A percentile compares a stretch with the other conserved stretches of the same genome.
phyloP scores from a whole-genome alignment of 2,888 invertebrate genomes.

The Drosophila affinis region DNA sequence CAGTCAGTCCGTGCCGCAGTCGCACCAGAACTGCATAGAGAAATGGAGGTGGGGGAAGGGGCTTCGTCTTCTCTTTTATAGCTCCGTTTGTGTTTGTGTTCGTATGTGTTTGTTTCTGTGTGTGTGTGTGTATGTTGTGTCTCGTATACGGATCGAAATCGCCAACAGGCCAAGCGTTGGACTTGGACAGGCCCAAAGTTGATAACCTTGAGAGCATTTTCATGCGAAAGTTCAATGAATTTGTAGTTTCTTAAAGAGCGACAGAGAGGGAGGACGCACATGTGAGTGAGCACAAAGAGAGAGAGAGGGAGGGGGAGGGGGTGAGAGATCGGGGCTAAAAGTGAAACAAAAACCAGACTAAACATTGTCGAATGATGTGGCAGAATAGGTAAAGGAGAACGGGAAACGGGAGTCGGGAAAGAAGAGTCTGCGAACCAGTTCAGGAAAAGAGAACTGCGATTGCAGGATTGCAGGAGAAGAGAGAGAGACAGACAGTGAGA shows the following conservation, averaged over 20 bases:
- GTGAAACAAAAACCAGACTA: conserved; percentile 80
- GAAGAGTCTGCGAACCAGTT: conserved; percentile 73
- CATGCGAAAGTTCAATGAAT: conserved; percentile 83
- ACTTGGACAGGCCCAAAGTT: conserved; percentile 77
- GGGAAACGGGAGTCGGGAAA: conserved; percentile 10
- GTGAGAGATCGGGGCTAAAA: conserved; percentile 53
- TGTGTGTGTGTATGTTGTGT: background rate
- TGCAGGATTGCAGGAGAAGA: conserved; percentile 10
- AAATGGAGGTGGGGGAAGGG: conserved; percentile 12
- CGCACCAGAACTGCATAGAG: conserved; percentile 36
- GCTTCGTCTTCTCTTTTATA: background rate
- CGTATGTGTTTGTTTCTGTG: too few relatives aligned
- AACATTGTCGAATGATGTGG: conserved; percentile 62
- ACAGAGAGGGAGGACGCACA: conserved; percentile 17
- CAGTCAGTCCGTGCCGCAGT: conserved; percentile 20
- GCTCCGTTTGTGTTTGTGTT: conserved; percentile 7
- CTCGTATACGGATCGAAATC: conserved; percentile 39
- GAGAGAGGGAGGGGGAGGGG: conserved; percentile 32
- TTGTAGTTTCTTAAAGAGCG: conserved; percentile 66
- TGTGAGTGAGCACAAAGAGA: conserved; percentile 38
- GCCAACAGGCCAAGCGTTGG: conserved; percentile 40
- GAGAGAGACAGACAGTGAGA: background rate
- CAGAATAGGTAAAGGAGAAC: conserved; percentile 26
- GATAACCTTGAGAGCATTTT: conserved; percentile 83
- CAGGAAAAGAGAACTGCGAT: conserved; percentile 60